Percentiles rank a stretch among this genome's conserved stretches.
These are phyloP conservation scores for Crypturellus tataupa DNA, from an alignment of 2,797 vertebrate genomes.

Conservation along the genomic window DNA sequence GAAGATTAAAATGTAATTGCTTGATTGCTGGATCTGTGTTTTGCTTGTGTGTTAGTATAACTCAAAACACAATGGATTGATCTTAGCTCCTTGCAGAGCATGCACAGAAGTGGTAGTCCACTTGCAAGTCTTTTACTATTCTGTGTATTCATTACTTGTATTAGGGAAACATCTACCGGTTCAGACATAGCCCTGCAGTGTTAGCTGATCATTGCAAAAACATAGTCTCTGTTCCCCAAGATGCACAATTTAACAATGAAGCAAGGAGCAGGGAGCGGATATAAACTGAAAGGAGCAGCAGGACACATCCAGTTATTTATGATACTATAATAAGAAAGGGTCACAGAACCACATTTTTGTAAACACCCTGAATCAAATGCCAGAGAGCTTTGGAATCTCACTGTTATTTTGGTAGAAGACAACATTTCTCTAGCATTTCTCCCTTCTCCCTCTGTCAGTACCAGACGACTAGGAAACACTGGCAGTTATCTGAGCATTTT, in stretches of 20 bases:
- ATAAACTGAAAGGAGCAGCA: background rate
- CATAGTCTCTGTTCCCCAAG: background rate
- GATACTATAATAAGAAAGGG: slow-evolving; percentile 21
- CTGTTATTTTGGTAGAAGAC: slow-evolving; percentile 38
- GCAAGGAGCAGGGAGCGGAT: background rate
- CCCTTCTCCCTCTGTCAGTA: background rate
- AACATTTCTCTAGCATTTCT: background rate
- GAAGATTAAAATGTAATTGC: background rate
- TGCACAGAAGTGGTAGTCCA: background rate
- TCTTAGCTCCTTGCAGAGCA: background rate
- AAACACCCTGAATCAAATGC: slow-evolving; percentile 49
- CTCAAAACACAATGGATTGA: background rate
- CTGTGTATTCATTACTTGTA: background rate
- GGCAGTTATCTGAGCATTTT: background rate
- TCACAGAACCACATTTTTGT: slow-evolving; percentile 25
- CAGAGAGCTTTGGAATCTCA: slow-evolving; percentile 25
- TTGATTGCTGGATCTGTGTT: background rate
- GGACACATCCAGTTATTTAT: background rate
- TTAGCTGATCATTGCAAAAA: background rate
- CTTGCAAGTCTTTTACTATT: background rate
- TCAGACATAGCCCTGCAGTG: background rate
- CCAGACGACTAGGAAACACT: background rate
- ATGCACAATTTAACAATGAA: background rate
- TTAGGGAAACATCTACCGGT: background rate
- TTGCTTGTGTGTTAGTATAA: background rate